phyloP scores from a whole-genome alignment of 2,797 vertebrate species.

The Coranthus polyacanthus region DNA sequence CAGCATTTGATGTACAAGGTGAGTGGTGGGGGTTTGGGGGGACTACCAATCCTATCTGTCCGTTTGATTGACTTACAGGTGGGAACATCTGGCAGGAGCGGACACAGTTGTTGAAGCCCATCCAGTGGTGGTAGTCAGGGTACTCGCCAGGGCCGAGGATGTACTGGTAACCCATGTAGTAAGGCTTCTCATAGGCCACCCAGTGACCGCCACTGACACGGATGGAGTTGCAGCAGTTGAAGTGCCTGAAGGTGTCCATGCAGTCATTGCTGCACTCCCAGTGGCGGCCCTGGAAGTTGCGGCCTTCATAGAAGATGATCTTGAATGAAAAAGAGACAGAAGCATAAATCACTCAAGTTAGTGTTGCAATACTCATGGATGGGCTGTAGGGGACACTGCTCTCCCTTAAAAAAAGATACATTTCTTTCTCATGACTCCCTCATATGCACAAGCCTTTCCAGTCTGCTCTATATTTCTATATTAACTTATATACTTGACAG shows the following conservation, averaged over 20 bases:
- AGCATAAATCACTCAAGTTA: conserved; percentile 5
- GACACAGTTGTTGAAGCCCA: conserved; percentile 87
- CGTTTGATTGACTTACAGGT: conserved; percentile 86
- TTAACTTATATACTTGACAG: conserved; percentile 33
- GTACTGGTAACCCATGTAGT: conserved; percentile 87
- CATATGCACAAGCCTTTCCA: conserved; percentile 5
- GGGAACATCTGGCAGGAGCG: conserved; percentile 88
- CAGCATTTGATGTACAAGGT: conserved; percentile 77
- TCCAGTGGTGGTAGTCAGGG: conserved; percentile 82
- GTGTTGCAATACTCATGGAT: conserved; percentile 30
- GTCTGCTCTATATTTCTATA: conserved; percentile 10
- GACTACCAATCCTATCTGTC: conserved; percentile 58
- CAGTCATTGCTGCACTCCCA: conserved; percentile 86
- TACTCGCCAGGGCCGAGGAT: conserved; percentile 83
- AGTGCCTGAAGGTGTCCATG: conserved; percentile 83
- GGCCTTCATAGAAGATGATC: conserved; percentile 87
- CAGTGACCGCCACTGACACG: conserved; percentile 83
- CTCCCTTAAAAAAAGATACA: conserved; percentile 61
- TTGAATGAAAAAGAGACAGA: conserved; percentile 52
- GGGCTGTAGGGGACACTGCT: conserved; percentile 73
- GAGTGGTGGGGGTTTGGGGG: conserved; percentile 15
- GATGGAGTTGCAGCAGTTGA: conserved; percentile 86
- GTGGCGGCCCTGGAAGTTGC: conserved; percentile 84
- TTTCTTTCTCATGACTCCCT: conserved; percentile 20
- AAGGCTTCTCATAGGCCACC: conserved; percentile 85